Conservation (phyloP, 2,113 vertebrate species). For the Anolis sagrei region DNA sequence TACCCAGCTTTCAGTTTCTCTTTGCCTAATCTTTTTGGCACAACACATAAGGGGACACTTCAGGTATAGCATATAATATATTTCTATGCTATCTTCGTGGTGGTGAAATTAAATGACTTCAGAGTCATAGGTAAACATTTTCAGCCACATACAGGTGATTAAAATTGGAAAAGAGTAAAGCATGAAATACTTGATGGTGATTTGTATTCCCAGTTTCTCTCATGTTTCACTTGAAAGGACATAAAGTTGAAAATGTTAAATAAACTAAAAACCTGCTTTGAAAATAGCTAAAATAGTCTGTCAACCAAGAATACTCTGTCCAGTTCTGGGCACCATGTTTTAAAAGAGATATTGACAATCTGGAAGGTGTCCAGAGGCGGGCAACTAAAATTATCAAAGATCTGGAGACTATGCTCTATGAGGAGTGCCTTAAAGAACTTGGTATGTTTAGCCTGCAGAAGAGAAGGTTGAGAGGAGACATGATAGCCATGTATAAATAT, state of each 20-base stretch:
- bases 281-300: neutral
- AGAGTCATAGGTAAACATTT: slow-evolving; percentile 38
- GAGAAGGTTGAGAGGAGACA: no score
- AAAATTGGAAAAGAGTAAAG: slow-evolving; percentile 45
- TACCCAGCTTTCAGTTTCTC: slow-evolving; percentile 49
- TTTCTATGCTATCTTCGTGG: slow-evolving; percentile 46
- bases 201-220: slow-evolving; percentile 50
- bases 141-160: slow-evolving; percentile 30
- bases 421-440: no score
- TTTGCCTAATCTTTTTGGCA: slow-evolving; percentile 55
- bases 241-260: slow-evolving; percentile 30
- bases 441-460: no score
- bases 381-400: no score
- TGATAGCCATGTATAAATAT: no score
- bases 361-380: no score
- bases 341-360: no score
- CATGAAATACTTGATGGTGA: slow-evolving; percentile 9
- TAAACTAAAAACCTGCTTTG: neutral
- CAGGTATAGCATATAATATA: slow-evolving; percentile 45
- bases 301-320: neutral
- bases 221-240: slow-evolving; percentile 37
- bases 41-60: slow-evolving; percentile 49
- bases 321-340: no score
- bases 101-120: slow-evolving; percentile 47
- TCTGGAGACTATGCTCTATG: no score